Evolutionary conservation across 2,113 vertebrate genomes (phyloP).

Genomic region (Nannospalax galili): DNA sequence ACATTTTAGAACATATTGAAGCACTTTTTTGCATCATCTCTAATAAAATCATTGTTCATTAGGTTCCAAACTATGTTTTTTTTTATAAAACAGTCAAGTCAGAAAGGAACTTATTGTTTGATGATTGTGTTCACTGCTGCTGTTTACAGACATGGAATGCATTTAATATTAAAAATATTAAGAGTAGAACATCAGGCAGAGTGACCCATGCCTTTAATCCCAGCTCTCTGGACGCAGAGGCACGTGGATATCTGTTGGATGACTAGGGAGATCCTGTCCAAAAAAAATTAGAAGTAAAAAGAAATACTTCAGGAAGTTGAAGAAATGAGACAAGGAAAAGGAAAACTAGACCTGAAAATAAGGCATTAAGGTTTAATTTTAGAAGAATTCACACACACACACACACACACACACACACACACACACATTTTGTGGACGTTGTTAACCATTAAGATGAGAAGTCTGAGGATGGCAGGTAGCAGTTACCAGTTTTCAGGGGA

Average conservation of each 20-base stretch:
- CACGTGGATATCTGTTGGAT: no score
- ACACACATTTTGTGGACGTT: not conserved
- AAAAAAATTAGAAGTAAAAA: not conserved
- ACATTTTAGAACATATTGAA: not conserved
- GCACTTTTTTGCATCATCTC: not conserved
- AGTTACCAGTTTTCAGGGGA: not conserved
- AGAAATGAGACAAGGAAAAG: not conserved
- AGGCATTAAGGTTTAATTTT: not conserved
- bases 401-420: not conserved
- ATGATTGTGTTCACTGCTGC: not conserved
- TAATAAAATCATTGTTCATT: not conserved
- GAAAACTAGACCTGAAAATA: not conserved
- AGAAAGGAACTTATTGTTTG: not conserved
- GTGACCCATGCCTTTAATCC: no score
- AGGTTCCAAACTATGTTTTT: not conserved
- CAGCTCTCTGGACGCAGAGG: no score
- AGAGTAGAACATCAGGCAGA: not conserved
- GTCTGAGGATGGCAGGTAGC: not conserved
- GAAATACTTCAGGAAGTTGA: not conserved
- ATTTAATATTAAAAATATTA: conserved; percentile 2
- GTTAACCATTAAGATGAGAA: not conserved
- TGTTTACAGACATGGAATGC: not conserved
- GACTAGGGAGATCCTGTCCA: no score
- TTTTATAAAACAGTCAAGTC: not conserved
- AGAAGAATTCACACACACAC: not conserved